phyloP scores from a whole-genome alignment of 2,888 invertebrate genomes.

The Amphipoea lucens region DNA sequence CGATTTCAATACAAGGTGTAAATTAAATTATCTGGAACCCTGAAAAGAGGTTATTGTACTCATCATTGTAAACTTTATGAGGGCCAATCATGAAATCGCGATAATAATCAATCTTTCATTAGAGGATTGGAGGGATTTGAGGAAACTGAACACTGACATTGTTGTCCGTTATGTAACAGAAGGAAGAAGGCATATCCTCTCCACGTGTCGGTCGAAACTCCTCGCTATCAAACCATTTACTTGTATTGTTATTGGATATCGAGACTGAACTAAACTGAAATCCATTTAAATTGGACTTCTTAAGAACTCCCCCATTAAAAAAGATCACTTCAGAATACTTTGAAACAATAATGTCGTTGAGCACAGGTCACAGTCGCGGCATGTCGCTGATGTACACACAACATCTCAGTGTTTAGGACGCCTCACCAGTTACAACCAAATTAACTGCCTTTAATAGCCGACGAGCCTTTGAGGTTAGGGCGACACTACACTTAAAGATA shows the following conservation, averaged over 20 bases:
- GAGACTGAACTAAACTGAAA: neutral
- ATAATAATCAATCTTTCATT: too few relatives aligned
- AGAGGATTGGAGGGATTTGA: too few relatives aligned
- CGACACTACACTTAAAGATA: slow-evolving; percentile 19
- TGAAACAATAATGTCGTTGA: slow-evolving; percentile 7
- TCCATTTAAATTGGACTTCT: neutral
- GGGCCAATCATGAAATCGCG: too few relatives aligned
- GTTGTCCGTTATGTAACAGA: too few relatives aligned
- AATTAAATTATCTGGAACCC: too few relatives aligned
- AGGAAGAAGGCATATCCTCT: too few relatives aligned
- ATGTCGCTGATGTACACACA: neutral
- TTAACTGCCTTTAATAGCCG: slow-evolving; percentile 46
- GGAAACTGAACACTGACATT: too few relatives aligned
- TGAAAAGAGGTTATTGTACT: too few relatives aligned
- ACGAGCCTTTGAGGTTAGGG: slow-evolving; percentile 29
- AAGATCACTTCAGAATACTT: neutral
- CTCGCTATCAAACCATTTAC: slow-evolving; percentile 1
- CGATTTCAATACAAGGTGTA: too few relatives aligned
- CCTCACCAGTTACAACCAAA: slow-evolving; percentile 44
- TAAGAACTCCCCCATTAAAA: neutral
- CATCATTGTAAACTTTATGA: too few relatives aligned
- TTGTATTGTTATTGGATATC: slow-evolving; percentile 6
- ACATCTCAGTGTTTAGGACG: slow-evolving; percentile 37
- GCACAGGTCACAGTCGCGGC: neutral
- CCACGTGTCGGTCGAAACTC: neutral